Percentiles rank a stretch among this genome's conserved stretches.
phyloP scores from a whole-genome alignment of 2,797 vertebrate genomes.

The Choloepus didactylus region DNA sequence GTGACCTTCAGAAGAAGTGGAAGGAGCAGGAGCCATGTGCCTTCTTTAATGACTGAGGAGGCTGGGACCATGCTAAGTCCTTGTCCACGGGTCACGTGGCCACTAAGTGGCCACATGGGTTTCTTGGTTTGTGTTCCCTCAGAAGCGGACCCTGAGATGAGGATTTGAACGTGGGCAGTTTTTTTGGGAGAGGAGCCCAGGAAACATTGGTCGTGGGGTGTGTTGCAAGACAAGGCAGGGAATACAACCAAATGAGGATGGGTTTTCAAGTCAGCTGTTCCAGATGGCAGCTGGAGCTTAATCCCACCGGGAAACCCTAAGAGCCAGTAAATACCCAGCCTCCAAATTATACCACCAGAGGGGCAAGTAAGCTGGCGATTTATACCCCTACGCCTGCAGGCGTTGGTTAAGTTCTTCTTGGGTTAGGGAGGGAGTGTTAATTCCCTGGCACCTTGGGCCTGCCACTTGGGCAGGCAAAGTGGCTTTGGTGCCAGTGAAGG shows the following conservation, averaged over 20 bases:
- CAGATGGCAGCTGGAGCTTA: neutral
- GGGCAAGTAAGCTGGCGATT: neutral
- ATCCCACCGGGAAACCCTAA: neutral
- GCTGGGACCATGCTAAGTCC: fast-evolving
- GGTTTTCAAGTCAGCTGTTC: neutral
- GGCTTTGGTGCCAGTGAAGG: neutral
- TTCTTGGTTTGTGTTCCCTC: neutral
- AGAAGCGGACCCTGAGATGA: neutral
- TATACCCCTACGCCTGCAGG: neutral
- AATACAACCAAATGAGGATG: neutral
- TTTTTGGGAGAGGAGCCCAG: neutral
- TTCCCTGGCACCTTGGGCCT: neutral
- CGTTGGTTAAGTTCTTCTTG: neutral
- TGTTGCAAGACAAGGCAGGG: neutral
- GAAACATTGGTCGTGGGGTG: neutral
- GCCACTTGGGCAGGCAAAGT: neutral
- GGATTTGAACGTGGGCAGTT: neutral
- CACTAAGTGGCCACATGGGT: neutral
- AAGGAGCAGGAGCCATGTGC: fast-evolving
- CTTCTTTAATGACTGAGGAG: neutral
- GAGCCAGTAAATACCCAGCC: neutral
- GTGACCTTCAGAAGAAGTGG: neutral
- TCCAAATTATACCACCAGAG: neutral
- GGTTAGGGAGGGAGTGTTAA: too few species aligned
- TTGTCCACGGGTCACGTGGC: neutral